These are phyloP conservation scores for Nothocercus nigrocapillus DNA, from an alignment of 2,113 vertebrate genomes.

Conservation along the genomic window DNA sequence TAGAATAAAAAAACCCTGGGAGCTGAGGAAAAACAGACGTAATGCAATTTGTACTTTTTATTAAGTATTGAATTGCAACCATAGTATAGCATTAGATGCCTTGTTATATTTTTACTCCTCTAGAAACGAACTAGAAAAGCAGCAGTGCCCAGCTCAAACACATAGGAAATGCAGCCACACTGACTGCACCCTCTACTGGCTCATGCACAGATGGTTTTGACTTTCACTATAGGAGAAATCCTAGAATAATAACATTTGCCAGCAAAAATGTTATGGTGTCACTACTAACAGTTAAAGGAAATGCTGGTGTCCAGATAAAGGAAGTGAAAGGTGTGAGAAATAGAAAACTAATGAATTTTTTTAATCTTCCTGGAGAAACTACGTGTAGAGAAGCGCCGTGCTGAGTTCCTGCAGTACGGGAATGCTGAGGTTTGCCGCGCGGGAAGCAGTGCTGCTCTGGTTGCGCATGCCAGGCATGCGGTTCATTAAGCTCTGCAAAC, in stretches of 20 bases:
- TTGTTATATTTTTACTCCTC: background rate
- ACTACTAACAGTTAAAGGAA: background rate
- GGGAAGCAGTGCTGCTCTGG: background rate
- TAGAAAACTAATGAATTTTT: background rate
- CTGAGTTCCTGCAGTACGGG: background rate
- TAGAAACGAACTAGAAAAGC: background rate
- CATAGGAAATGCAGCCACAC: background rate
- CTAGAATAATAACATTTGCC: background rate
- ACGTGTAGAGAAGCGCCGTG: background rate
- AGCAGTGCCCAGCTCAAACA: background rate
- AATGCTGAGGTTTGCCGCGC: background rate
- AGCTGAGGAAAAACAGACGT: background rate
- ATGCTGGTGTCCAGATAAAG: background rate
- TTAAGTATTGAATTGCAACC: background rate
- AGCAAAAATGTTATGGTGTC: background rate
- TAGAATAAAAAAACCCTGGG: background rate
- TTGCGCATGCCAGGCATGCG: background rate
- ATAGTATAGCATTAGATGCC: fast-evolving
- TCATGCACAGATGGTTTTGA: background rate
- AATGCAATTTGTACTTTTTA: background rate
- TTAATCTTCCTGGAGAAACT: background rate
- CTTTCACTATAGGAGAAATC: background rate
- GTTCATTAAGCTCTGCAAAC: slow-evolving; percentile 53
- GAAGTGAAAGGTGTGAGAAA: background rate
- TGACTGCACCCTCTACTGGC: slow-evolving; percentile 70